Evolutionary conservation across 2,113 vertebrate species (phyloP).

Genomic region (Uropsilus gracilis): DNA sequence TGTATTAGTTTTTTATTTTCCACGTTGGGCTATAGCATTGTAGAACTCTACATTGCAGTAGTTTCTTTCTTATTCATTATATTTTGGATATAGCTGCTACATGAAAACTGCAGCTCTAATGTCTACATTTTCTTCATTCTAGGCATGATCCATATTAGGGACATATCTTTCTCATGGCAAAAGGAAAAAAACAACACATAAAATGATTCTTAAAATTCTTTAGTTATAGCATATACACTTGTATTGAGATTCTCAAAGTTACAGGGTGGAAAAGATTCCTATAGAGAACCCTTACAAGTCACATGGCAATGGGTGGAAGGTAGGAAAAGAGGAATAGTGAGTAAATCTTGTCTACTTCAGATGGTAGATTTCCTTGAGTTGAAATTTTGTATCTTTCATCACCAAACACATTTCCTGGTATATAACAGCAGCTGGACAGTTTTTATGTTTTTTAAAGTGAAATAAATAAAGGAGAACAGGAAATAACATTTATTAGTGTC

Average conservation of each 20-base stretch:
- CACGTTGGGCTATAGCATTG: neutral
- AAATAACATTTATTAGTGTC: neutral
- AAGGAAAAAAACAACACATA: neutral
- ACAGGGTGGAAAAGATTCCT: neutral
- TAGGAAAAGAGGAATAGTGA: neutral
- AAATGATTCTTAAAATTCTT: neutral
- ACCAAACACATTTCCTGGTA: neutral
- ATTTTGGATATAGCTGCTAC: neutral
- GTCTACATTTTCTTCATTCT: neutral
- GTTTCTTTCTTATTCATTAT: neutral
- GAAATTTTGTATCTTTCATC: neutral
- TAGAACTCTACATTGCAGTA: neutral
- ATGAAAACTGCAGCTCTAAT: neutral
- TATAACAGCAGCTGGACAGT: neutral
- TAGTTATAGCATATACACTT: neutral
- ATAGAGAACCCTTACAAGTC: neutral
- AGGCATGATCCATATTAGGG: neutral
- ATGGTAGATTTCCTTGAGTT: neutral
- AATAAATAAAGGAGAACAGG: neutral
- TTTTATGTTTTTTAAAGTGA: neutral
- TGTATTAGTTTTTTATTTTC: neutral
- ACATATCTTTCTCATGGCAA: neutral
- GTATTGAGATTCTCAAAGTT: neutral
- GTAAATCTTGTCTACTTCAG: neutral
- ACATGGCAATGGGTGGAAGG: neutral